phyloP scores from a whole-genome alignment of 2,797 vertebrate species.

The Alectoris magna region DNA sequence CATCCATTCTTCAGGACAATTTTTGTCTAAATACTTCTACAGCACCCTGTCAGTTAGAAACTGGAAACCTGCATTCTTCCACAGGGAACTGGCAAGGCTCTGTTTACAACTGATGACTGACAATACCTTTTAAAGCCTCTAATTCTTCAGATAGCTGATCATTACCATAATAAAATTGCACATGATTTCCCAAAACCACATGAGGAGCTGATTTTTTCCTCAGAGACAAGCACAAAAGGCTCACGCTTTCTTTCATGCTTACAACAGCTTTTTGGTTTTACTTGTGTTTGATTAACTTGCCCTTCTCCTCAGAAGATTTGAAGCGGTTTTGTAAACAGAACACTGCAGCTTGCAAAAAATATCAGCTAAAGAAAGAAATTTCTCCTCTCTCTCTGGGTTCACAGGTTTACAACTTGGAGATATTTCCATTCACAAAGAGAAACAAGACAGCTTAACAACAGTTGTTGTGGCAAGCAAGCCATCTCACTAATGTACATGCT shows the following conservation, averaged over 20 bases:
- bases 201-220: not conserved
- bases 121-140: not conserved
- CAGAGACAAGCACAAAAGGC: not conserved
- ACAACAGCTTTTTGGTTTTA: not conserved
- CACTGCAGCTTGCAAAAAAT: not conserved
- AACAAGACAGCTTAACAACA: not conserved
- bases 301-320: not conserved
- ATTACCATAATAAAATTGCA: not conserved
- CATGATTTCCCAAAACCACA: not conserved
- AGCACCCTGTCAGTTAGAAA: not conserved
- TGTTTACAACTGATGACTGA: not conserved
- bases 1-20: not conserved
- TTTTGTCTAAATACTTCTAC: not conserved
- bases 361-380: not conserved
- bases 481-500: not conserved
- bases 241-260: not conserved
- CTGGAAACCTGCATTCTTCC: not conserved
- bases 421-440: not conserved
- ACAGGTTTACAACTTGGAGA: not conserved
- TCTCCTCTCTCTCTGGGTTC: not conserved
- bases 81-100: not conserved
- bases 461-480: not conserved
- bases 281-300: not conserved
- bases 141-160: not conserved
- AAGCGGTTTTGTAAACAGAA: not conserved